Evolutionary conservation across 2,113 vertebrate genomes (phyloP).

Genomic region (Mionectes macconnelli): DNA sequence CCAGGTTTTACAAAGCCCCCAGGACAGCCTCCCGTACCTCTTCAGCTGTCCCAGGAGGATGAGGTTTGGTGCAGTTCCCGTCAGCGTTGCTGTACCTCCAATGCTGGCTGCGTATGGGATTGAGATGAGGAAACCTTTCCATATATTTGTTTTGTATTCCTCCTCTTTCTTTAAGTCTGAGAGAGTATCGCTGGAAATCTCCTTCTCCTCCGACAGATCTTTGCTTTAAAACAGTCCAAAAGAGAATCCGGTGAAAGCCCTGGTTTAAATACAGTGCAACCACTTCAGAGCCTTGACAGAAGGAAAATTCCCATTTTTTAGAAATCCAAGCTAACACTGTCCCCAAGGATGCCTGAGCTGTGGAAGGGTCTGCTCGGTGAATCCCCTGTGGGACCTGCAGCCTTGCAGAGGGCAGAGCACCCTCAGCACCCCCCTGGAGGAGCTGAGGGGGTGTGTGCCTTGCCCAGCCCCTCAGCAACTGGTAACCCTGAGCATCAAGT

Average conservation of each 20-base stretch:
- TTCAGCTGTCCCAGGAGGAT: constrained; percentile 94
- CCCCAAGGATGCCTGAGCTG: neutral
- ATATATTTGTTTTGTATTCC: constrained; percentile 85
- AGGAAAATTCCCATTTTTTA: constrained; percentile 4
- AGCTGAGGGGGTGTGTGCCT: neutral
- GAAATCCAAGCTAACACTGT: neutral
- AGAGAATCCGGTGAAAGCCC: constrained; percentile 55
- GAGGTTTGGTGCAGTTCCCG: constrained; percentile 93
- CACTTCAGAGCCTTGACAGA: constrained; percentile 58
- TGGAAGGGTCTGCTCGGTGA: neutral
- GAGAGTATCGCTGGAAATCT: constrained; percentile 54
- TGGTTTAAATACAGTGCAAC: constrained; percentile 37
- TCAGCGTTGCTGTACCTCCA: constrained; percentile 92
- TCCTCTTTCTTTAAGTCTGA: constrained; percentile 80
- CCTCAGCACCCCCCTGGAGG: neutral
- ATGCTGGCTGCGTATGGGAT: constrained; percentile 96
- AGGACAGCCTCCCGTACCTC: constrained; percentile 71
- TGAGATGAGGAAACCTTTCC: constrained; percentile 96
- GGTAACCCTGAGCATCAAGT: neutral
- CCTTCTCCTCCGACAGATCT: constrained; percentile 72
- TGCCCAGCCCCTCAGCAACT: neutral
- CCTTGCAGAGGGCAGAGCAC: neutral
- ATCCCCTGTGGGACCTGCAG: neutral
- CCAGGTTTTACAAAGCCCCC: neutral
- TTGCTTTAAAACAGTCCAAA: constrained; percentile 74